Conservation (phyloP, 2,888 invertebrate species). For the Brachylomia viminalis region DNA sequence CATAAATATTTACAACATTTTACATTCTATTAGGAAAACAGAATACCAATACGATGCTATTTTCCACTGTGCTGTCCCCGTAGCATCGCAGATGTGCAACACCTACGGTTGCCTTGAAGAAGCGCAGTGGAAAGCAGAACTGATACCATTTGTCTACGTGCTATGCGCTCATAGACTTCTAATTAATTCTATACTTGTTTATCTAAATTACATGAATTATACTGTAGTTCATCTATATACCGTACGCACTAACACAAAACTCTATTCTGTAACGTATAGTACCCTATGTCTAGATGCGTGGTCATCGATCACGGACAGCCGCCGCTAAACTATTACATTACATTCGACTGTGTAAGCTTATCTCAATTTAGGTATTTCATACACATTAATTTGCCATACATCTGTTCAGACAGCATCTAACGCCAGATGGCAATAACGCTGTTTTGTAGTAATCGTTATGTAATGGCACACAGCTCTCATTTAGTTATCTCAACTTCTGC, state of each 20-base stretch:
- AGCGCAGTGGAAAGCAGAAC: slow-evolving; percentile 19
- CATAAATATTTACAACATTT: slow-evolving; percentile 58
- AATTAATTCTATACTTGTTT: slow-evolving; percentile 37
- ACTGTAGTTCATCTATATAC: slow-evolving; percentile 38
- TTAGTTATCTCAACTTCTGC: slow-evolving; percentile 25
- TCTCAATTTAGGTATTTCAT: slow-evolving; percentile 54
- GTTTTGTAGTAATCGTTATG: slow-evolving; percentile 22
- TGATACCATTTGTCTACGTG: slow-evolving; percentile 21
- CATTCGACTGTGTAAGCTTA: slow-evolving; percentile 51
- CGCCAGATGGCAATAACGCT: slow-evolving; percentile 35
- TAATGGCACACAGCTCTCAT: slow-evolving; percentile 58
- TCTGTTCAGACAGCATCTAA: slow-evolving; percentile 38
- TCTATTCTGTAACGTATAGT: slow-evolving; percentile 44
- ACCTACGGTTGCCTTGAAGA: neutral
- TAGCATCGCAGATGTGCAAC: neutral
- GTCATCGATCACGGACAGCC: slow-evolving; percentile 51
- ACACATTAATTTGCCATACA: slow-evolving; percentile 43
- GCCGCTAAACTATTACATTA: slow-evolving; percentile 45
- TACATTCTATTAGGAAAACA: slow-evolving; percentile 37
- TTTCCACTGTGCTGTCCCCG: slow-evolving; percentile 12
- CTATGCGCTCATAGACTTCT: slow-evolving; percentile 25
- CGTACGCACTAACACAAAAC: slow-evolving; percentile 47
- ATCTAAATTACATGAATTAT: slow-evolving; percentile 39
- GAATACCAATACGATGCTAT: slow-evolving; percentile 11
- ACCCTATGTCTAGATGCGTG: slow-evolving; percentile 41